Conservation (phyloP, 2,888 invertebrate species). For the Allolobophora icterica region DNA sequence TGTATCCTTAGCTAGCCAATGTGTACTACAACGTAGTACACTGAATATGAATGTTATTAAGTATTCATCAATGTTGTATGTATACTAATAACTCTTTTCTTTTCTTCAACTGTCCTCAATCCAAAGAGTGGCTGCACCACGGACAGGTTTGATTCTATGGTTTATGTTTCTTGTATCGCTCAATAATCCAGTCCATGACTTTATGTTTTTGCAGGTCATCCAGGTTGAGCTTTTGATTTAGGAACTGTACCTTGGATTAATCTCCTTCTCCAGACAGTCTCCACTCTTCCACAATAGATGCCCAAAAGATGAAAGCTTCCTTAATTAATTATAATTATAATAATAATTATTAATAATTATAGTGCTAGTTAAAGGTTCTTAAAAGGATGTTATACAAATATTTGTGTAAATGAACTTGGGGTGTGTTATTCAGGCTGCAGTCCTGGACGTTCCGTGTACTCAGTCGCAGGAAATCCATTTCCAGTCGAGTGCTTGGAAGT, state of each 20-base stretch:
- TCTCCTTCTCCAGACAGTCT: no score
- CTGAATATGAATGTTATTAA: background rate
- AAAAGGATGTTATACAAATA: background rate
- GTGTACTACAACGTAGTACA: background rate
- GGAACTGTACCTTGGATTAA: no score
- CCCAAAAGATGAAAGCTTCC: no score
- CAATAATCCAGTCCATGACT: no score
- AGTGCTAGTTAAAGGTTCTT: background rate
- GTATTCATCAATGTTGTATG: background rate
- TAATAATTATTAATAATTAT: background rate
- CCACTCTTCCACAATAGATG: no score
- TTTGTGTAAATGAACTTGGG: no score
- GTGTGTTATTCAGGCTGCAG: background rate
- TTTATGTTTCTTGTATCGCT: no score
- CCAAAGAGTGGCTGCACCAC: no score
- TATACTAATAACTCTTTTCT: background rate
- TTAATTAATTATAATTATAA: background rate
- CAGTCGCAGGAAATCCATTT: conserved; percentile 53
- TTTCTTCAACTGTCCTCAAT: no score
- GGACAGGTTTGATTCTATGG: no score
- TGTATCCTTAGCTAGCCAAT: background rate
- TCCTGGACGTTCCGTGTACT: conserved; percentile 44
- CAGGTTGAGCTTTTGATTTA: no score
- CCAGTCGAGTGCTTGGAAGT: conserved; percentile 54
- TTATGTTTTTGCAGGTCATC: no score